phyloP scores from a whole-genome alignment of 1,140 invertebrate species.

The Drosophila saltans region DNA sequence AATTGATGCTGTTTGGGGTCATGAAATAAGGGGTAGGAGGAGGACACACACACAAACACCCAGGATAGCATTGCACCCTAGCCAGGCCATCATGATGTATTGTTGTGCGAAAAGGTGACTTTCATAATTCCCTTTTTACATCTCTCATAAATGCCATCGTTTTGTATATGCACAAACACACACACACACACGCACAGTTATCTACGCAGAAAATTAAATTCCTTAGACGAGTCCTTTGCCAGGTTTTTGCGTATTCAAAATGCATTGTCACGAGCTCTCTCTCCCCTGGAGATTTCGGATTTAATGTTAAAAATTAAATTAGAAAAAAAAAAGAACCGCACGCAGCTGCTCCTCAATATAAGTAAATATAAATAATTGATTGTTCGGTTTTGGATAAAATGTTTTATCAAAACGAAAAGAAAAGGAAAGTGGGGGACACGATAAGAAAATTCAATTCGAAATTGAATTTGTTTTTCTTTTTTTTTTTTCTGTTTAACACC shows the following conservation, averaged over 20 bases:
- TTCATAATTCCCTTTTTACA: constrained; percentile 64
- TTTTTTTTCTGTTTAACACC: constrained; percentile 44
- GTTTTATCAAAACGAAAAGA: background rate
- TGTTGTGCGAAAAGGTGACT: constrained; percentile 73
- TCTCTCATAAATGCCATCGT: constrained; percentile 49
- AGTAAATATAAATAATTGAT: constrained; percentile 4
- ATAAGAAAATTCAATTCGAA: constrained; percentile 15
- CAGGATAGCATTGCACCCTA: too few species aligned
- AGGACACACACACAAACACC: background rate
- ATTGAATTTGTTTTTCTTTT: constrained; percentile 41
- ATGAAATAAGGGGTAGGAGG: too few species aligned
- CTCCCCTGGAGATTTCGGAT: constrained; percentile 45
- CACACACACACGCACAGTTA: constrained; percentile 37
- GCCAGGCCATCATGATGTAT: constrained; percentile 62
- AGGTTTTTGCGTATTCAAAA: constrained; percentile 31
- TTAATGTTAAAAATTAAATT: constrained; percentile 72
- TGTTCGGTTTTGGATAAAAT: background rate
- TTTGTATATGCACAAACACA: constrained; percentile 31
- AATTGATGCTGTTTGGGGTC: constrained; percentile 2
- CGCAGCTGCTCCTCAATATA: constrained; percentile 50
- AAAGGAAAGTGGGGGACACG: background rate
- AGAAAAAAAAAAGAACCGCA: constrained; percentile 12
- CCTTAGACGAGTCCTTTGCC: constrained; percentile 39
- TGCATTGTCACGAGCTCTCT: constrained; percentile 61
- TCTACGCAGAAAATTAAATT: constrained; percentile 80